Evolutionary conservation across 2,113 vertebrate genomes (phyloP).

Genomic region (Tichodroma muraria): DNA sequence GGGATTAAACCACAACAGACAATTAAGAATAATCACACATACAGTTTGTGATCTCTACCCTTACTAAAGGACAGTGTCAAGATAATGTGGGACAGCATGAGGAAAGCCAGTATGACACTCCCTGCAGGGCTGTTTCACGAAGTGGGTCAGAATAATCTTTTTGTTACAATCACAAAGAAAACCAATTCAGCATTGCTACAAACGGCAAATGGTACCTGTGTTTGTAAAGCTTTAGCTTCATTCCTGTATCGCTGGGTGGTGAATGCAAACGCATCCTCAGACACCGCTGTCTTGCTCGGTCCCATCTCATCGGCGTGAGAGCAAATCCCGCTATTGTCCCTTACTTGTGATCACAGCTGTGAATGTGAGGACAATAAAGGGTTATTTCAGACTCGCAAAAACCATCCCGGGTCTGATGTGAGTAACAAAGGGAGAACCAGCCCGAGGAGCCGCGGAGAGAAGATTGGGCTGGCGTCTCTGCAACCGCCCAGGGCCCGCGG

Average conservation of each 20-base stretch:
- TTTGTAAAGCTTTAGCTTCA: not conserved
- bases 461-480: not conserved
- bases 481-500: not conserved
- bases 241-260: not conserved
- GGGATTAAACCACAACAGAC: not conserved
- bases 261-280: not conserved
- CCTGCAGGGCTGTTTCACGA: not conserved
- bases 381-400: not conserved
- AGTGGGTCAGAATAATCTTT: not conserved
- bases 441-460: not conserved
- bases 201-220: conserved; percentile 54
- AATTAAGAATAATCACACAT: not conserved
- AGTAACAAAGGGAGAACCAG: not conserved
- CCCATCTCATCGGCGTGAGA: conserved; percentile 8
- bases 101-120: not conserved
- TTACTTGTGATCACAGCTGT: not conserved
- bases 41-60: not conserved
- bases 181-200: not conserved
- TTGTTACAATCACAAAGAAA: not conserved
- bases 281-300: not conserved
- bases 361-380: not conserved
- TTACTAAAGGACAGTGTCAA: not conserved
- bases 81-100: not conserved
- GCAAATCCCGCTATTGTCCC: not conserved
- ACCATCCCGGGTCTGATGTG: not conserved